A percentile compares a stretch with the other conserved stretches of the same genome.
These are phyloP conservation scores for Hephaestus fuliginosus DNA, from an alignment of 2,797 vertebrate species.

Conservation along the genomic window DNA sequence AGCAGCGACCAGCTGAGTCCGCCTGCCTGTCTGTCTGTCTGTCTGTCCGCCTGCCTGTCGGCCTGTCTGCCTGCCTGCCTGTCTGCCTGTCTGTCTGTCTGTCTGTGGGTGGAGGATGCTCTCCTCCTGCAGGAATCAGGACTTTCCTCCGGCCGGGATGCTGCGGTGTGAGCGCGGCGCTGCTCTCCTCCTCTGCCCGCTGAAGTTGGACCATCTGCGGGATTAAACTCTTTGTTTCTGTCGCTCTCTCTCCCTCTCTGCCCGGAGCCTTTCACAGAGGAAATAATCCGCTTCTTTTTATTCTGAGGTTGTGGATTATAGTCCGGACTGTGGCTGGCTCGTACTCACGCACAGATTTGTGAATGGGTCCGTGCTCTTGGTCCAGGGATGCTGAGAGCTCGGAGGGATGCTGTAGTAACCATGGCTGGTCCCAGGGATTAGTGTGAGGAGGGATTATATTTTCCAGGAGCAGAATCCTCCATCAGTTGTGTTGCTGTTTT, in stretches of 20 bases:
- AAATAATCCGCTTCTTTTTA: slow-evolving; percentile 30
- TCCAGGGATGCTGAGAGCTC: slow-evolving; percentile 36
- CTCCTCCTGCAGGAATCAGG: slow-evolving; percentile 55
- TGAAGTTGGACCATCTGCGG: slow-evolving; percentile 56
- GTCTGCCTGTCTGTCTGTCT: background rate
- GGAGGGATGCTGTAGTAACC: slow-evolving; percentile 29
- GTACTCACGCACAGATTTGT: slow-evolving; percentile 63
- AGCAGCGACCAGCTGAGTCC: slow-evolving; percentile 2
- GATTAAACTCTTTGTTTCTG: slow-evolving; percentile 25
- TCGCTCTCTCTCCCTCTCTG: slow-evolving; percentile 2
- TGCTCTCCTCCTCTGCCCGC: slow-evolving; percentile 53
- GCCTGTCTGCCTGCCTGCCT: background rate
- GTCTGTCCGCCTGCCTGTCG: background rate
- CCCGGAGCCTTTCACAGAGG: slow-evolving; percentile 18
- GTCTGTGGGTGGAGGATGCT: slow-evolving; percentile 58
- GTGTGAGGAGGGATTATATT: slow-evolving; percentile 72
- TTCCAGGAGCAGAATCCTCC: slow-evolving; percentile 62
- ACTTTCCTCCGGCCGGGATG: slow-evolving; percentile 67
- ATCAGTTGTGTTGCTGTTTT: slow-evolving; percentile 46
- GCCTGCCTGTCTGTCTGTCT: background rate
- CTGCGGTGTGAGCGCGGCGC: slow-evolving; percentile 47
- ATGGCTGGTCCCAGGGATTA: slow-evolving; percentile 72
- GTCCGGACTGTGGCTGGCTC: slow-evolving; percentile 38
- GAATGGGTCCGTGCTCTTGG: slow-evolving; percentile 59
- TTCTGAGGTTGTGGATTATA: slow-evolving; percentile 16